Evolutionary conservation across 53 echinoderm and acorn worm species (phyloP).

Genomic region (Temnopleurus reevesii): DNA sequence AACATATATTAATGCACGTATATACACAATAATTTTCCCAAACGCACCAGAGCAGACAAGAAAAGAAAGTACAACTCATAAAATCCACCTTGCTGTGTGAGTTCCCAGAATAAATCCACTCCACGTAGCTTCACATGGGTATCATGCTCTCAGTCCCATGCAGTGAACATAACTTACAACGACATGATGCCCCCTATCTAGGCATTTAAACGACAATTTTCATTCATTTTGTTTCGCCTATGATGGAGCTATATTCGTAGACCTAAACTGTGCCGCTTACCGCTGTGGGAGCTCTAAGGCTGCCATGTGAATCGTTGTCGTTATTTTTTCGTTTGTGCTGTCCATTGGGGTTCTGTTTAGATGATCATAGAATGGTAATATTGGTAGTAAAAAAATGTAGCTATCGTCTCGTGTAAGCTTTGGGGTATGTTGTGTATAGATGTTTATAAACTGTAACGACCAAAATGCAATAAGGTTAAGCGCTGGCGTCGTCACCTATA

Average conservation of each 20-base stretch:
- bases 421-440: too few species aligned
- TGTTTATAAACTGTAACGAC: too few species aligned
- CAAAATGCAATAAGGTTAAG: not conserved
- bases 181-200: slow-evolving; percentile 7
- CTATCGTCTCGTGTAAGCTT: too few species aligned
- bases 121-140: not conserved
- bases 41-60: not conserved
- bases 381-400: too few species aligned
- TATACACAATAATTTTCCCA: too few species aligned
- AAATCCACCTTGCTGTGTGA: not conserved
- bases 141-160: slow-evolving; percentile 11
- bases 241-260: not conserved
- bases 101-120: slow-evolving; percentile 17
- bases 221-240: slow-evolving; percentile 27
- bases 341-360: too few species aligned
- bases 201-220: slow-evolving; percentile 40
- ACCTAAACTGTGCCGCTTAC: not conserved
- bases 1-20: too few species aligned
- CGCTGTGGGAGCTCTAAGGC: not conserved
- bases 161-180: slow-evolving; percentile 38
- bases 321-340: not conserved
- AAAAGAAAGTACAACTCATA: not conserved
- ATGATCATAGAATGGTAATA: too few species aligned
- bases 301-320: not conserved
- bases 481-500: not conserved